Percentiles rank a stretch among this genome's conserved stretches.
phyloP scores from a whole-genome alignment of 2,888 invertebrate species.

The Gastracanthus pulcherrimus region DNA sequence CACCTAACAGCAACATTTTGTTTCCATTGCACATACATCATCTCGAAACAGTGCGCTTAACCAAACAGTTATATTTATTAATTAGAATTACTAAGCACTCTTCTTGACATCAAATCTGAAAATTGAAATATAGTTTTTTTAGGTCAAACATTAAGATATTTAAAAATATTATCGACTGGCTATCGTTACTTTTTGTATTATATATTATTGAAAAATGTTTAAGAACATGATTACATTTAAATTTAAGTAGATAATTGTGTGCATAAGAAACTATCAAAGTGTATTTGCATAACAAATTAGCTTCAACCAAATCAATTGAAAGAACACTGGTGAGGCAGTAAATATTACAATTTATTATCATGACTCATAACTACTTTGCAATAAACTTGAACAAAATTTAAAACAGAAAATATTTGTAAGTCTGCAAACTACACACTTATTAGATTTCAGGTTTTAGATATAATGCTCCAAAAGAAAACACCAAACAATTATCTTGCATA shows the following conservation, averaged over 20 bases:
- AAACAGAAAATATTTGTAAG: background rate
- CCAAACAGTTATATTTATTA: constrained; percentile 9
- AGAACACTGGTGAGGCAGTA: background rate
- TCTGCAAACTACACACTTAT: background rate
- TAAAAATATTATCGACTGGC: background rate
- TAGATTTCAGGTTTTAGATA: too few species aligned
- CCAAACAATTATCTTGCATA: background rate
- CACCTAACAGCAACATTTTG: constrained; percentile 53
- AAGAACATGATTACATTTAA: too few species aligned
- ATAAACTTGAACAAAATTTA: background rate
- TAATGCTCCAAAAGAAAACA: background rate
- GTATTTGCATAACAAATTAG: background rate
- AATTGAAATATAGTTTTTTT: constrained; percentile 13
- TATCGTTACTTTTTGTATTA: too few species aligned
- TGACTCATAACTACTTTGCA: background rate
- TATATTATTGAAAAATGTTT: too few species aligned
- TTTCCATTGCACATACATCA: constrained; percentile 48
- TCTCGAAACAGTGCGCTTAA: background rate
- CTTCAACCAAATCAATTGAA: background rate
- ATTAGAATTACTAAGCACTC: background rate
- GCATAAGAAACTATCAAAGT: background rate
- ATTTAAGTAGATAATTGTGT: too few species aligned
- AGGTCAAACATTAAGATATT: background rate
- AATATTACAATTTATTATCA: background rate
- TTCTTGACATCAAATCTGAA: constrained; percentile 19